Evolutionary conservation across 2,113 vertebrate genomes (phyloP), one percentile per base, ranked within the genome.

Genomic region (Tachysurus fulvidraco): DNA sequence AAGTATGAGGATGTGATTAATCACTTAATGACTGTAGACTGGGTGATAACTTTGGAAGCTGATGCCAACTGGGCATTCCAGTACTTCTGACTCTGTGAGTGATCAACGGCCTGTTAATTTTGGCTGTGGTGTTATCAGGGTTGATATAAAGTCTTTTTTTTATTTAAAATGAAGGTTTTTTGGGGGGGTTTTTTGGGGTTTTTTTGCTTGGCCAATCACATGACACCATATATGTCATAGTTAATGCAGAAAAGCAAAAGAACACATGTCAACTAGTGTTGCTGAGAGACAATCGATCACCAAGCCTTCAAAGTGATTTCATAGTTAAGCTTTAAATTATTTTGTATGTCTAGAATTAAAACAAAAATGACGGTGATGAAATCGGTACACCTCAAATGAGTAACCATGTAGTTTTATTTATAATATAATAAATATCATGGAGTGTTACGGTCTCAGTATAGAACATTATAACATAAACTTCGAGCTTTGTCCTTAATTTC

Each of bases 1-100:
- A 36, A 81, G 65, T 84, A 80, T 69, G 62, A 67, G n/a, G 36
- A 69, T 57, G 52, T 30, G 52, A 89, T 87, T 87, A 78, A 88
- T 81, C 73, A 79, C 7, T 36, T 44, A 87, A 89, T 86, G 5
- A 19, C 46, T 44, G 14, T n/a, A 23, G 36, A 82, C 21, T 67
- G 81, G 41, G 60, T 83, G 84, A 83, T 79, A 76, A 86, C 36
- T 88, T 64, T 64, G 44, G 64, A 80, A 67, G 21, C 41, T 44
- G 50, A 36, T 65, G 41, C 67, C 54, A 73, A 73, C 46, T 84
- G 52, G 74, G 67, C 62, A 71, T 52, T 23, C 44, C 16, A 59
- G 77, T 81, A 81, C 25, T 54, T 67, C 41, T 83, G 23, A 36
- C 76, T 84, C 17, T 46, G n/a, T 13, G 62, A 60, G 21, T 84